These are phyloP conservation scores for Drosophila anceps DNA, from an alignment of 2,888 invertebrate species.

Conservation along the genomic window DNA sequence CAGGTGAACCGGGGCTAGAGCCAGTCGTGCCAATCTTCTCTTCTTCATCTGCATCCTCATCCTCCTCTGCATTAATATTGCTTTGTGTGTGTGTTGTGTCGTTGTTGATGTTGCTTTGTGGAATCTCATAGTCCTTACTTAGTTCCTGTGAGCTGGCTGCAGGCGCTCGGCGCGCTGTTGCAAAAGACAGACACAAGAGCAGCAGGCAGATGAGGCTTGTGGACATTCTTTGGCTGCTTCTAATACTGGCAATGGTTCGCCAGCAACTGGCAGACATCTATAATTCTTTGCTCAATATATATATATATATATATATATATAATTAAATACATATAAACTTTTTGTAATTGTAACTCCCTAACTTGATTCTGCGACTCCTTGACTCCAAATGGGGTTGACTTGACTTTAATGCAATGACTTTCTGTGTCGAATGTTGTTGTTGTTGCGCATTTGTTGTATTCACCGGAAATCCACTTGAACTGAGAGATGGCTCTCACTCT, in stretches of 20 bases:
- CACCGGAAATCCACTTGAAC: constrained; percentile 84
- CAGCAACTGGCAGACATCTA: constrained; percentile 54
- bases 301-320: constrained; percentile 59
- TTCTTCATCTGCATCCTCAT: constrained; percentile 51
- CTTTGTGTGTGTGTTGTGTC: constrained; percentile 14
- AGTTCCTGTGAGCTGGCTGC: constrained; percentile 61
- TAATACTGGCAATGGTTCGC: constrained; percentile 28
- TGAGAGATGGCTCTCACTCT: constrained; percentile 41
- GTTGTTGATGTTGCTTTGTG: neutral
- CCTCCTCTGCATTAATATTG: constrained; percentile 29
- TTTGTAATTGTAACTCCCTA: constrained; percentile 46
- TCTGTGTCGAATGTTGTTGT: constrained; percentile 55
- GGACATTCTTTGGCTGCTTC: constrained; percentile 30
- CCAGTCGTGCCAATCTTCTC: constrained; percentile 33
- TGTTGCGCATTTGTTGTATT: constrained; percentile 70
- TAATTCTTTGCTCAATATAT: constrained; percentile 44
- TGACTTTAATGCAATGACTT: constrained; percentile 19
- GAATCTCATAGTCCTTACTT: constrained; percentile 47
- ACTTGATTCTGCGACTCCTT: constrained; percentile 15
- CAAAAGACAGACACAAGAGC: constrained; percentile 10
- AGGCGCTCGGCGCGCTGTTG: constrained; percentile 35
- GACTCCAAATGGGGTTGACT: constrained; percentile 41
- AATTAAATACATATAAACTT: constrained; percentile 65
- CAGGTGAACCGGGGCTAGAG: constrained; percentile 15
- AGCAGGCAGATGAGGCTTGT: constrained; percentile 44